These are phyloP conservation scores for Pangasianodon hypophthalmus DNA, from an alignment of 2,113 vertebrate species.

Conservation along the genomic window DNA sequence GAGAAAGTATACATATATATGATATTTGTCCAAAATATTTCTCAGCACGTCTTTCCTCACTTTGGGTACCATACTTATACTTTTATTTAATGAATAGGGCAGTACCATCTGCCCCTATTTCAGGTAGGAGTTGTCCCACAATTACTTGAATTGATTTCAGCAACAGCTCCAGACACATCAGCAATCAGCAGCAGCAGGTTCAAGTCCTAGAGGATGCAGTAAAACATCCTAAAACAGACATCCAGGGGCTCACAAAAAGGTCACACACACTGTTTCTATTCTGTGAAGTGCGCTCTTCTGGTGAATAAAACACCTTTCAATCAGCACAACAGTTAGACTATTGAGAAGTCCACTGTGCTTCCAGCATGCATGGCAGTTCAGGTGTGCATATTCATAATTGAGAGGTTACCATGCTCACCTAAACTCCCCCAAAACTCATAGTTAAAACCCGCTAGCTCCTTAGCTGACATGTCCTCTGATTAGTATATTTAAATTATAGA, in stretches of 20 bases:
- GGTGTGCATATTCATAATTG: background rate
- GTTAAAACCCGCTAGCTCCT: background rate
- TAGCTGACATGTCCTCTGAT: background rate
- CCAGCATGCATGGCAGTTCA: background rate
- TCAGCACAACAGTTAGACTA: constrained; percentile 8
- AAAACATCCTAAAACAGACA: constrained; percentile 45
- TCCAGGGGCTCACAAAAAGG: constrained; percentile 34
- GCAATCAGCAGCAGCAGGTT: constrained; percentile 29
- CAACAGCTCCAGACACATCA: constrained; percentile 25
- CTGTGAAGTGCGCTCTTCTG: background rate
- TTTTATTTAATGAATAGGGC: constrained; percentile 27
- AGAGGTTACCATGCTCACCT: background rate
- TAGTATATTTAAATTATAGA: background rate
- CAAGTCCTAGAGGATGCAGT: background rate
- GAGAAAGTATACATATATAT: background rate
- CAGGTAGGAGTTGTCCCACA: background rate
- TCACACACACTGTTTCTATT: constrained; percentile 7
- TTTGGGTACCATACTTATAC: background rate
- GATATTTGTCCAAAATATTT: background rate
- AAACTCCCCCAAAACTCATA: background rate
- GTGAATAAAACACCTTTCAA: background rate
- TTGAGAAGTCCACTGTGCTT: background rate
- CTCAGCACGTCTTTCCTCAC: background rate
- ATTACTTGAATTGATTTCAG: constrained; percentile 24
- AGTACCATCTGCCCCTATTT: background rate